phyloP scores from a whole-genome alignment of 2,888 invertebrate genomes.

The Drosophila merina region DNA sequence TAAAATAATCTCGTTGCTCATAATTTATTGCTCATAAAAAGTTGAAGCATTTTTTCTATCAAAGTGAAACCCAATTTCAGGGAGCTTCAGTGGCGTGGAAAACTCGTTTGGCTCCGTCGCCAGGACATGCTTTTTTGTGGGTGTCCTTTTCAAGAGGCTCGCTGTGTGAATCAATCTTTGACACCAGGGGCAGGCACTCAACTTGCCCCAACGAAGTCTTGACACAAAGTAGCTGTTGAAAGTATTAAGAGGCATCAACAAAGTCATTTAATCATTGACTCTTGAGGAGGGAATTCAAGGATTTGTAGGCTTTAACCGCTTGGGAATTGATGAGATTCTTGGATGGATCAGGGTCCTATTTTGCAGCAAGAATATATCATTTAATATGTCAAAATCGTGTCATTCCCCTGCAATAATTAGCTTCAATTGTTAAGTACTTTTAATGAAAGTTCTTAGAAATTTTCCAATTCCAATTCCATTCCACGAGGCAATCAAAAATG shows the following conservation, averaged over 20 bases:
- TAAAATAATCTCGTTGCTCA: no score
- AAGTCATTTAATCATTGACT: conserved; percentile 40
- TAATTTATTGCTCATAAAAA: background rate
- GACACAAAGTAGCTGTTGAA: conserved; percentile 41
- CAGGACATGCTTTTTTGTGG: conserved; percentile 13
- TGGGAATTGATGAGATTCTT: no score
- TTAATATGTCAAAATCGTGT: no score
- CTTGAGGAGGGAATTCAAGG: background rate
- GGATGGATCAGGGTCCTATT: background rate
- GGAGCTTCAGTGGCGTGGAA: conserved; percentile 48
- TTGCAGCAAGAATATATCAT: no score
- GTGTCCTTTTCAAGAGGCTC: conserved; percentile 14
- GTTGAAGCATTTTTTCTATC: background rate
- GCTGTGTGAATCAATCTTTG: conserved; percentile 40
- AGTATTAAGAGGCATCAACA: conserved; percentile 39
- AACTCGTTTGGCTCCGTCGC: conserved; percentile 47
- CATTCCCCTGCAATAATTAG: no score
- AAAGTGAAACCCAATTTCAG: conserved; percentile 14
- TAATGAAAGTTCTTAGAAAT: background rate
- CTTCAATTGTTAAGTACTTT: no score
- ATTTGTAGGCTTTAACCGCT: background rate
- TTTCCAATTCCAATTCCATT: conserved; percentile 3
- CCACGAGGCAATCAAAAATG: conserved; percentile 25
- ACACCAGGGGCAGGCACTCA: conserved; percentile 27
- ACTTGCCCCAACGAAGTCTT: conserved; percentile 23